Conservation (phyloP, 2,797 vertebrate species). For the Steatocranus sp. region DNA sequence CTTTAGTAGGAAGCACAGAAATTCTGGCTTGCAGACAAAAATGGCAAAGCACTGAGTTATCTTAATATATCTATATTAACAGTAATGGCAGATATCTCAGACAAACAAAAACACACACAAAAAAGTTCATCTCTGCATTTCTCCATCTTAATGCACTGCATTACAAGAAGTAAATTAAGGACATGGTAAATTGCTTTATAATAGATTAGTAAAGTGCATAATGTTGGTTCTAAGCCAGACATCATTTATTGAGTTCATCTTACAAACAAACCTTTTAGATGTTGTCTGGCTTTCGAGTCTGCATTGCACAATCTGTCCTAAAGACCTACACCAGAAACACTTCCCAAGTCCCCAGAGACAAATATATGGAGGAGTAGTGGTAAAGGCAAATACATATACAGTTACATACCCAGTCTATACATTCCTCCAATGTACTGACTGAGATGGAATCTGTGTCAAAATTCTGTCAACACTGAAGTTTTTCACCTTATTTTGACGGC, state of each 20-base stretch:
- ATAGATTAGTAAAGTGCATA: constrained; percentile 29
- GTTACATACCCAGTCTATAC: background rate
- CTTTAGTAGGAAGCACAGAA: background rate
- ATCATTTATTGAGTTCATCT: constrained; percentile 22
- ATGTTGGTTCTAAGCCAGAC: constrained; percentile 30
- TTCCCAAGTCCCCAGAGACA: background rate
- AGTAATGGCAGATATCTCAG: background rate
- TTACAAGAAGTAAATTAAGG: constrained; percentile 7
- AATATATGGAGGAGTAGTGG: constrained; percentile 17
- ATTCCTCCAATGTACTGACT: background rate
- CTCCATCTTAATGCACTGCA: constrained; percentile 1
- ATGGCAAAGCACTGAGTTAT: background rate
- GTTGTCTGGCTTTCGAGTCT: constrained; percentile 4
- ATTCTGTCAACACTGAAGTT: constrained; percentile 6
- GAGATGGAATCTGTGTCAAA: constrained; percentile 7
- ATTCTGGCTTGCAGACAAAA: background rate
- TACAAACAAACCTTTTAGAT: constrained; percentile 18
- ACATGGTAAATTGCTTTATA: constrained; percentile 21
- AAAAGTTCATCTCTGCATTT: background rate
- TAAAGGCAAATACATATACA: constrained; percentile 1
- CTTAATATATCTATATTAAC: background rate
- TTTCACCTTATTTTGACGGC: background rate
- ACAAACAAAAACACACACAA: background rate
- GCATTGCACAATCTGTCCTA: background rate
- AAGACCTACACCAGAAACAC: constrained; percentile 16